A percentile compares a stretch with the other conserved stretches of the same genome.
Evolutionary conservation across 1,140 invertebrate genomes (phyloP).

Genomic region (Cyclargus thomasi): DNA sequence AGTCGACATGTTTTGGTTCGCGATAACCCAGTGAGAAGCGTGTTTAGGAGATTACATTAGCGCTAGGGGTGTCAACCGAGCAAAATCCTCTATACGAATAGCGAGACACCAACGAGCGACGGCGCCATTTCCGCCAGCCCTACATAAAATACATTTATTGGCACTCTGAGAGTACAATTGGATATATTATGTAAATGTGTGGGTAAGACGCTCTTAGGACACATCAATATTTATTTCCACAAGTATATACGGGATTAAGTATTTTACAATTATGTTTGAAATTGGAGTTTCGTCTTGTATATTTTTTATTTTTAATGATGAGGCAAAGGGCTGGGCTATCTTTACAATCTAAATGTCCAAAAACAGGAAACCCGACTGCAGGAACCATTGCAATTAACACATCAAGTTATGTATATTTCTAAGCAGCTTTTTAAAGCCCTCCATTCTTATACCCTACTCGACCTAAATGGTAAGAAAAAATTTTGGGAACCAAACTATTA

Average conservation of each 20-base stretch:
- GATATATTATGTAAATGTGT: neutral
- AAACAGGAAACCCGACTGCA: too few relatives aligned
- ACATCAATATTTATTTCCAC: neutral
- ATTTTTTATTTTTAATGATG: too few relatives aligned
- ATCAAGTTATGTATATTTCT: too few relatives aligned
- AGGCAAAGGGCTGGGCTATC: too few relatives aligned
- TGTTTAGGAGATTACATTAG: conserved; percentile 9
- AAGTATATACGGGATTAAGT: neutral
- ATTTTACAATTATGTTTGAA: too few relatives aligned
- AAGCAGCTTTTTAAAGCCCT: too few relatives aligned
- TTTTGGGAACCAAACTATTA: too few relatives aligned
- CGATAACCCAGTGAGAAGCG: neutral
- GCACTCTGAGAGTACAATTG: neutral
- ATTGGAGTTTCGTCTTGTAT: too few relatives aligned
- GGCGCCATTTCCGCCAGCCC: neutral
- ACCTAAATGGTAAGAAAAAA: too few relatives aligned
- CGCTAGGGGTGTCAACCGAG: neutral
- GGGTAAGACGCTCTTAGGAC: conserved; percentile 2
- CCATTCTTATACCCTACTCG: too few relatives aligned
- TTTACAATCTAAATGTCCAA: too few relatives aligned
- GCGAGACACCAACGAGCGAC: neutral
- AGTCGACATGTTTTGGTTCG: neutral
- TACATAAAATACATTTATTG: neutral
- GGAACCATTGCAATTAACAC: too few relatives aligned
- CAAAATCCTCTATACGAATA: neutral